Conservation (phyloP, 2,113 vertebrate genomes). For the Mormoops blainvillei region DNA sequence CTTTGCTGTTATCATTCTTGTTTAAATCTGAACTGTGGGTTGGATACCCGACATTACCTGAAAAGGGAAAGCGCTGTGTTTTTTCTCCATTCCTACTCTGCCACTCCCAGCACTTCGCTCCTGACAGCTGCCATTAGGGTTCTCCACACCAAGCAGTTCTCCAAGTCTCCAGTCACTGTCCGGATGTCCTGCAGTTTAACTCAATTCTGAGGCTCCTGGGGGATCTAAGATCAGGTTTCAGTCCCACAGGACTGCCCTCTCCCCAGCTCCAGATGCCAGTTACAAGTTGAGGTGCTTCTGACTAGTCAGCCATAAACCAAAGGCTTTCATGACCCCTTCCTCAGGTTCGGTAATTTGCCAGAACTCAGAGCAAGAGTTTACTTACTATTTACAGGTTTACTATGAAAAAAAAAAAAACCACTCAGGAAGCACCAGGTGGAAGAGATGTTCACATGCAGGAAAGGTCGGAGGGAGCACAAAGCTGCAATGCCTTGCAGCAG, state of each 20-base stretch:
- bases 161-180: background rate
- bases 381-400: background rate
- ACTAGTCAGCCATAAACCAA: background rate
- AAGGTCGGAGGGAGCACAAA: no score
- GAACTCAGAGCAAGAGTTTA: background rate
- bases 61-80: background rate
- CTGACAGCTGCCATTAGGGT: fast-evolving
- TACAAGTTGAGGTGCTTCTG: background rate
- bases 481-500: fast-evolving
- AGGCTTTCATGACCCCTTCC: background rate
- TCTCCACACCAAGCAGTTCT: background rate
- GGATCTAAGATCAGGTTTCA: background rate
- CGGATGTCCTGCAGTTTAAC: background rate
- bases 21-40: background rate
- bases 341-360: background rate
- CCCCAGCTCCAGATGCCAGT: background rate
- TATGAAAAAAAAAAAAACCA: background rate
- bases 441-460: background rate
- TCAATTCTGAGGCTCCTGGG: background rate
- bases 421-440: no score
- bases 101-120: background rate
- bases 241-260: background rate
- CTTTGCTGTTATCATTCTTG: background rate
- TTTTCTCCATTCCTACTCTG: background rate
- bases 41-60: background rate